phyloP scores from a whole-genome alignment of 2,888 invertebrate species.

The Dynastes maya region DNA sequence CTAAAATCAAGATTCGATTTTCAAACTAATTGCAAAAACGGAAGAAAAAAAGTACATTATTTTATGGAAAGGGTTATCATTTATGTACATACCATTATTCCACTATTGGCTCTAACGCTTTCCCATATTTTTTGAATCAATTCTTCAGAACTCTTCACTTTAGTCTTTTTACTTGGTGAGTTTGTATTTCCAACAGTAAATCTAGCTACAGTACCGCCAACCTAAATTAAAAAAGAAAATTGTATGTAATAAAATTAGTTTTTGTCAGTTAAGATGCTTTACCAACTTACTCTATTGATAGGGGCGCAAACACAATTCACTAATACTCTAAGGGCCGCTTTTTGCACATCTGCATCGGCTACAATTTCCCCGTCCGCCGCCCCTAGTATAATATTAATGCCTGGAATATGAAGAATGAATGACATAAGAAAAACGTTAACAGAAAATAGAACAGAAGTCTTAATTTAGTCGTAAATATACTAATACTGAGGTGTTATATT shows the following conservation, averaged over 20 bases:
- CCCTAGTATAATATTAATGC: constrained; percentile 85
- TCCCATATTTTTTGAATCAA: constrained; percentile 95
- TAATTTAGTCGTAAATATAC: constrained; percentile 32
- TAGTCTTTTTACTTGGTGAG: constrained; percentile 78
- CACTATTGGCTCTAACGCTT: constrained; percentile 93
- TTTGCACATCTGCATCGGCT: constrained; percentile 92
- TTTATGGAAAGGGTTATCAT: constrained; percentile 51
- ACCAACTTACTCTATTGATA: constrained; percentile 66
- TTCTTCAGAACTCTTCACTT: constrained; percentile 83
- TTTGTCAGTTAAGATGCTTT: background rate
- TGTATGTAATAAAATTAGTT: constrained; percentile 32
- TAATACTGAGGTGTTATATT: constrained; percentile 37
- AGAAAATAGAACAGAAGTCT: constrained; percentile 30
- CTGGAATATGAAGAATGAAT: constrained; percentile 54
- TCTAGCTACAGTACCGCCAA: constrained; percentile 72
- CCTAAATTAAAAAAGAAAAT: constrained; percentile 61
- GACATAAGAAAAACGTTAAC: constrained; percentile 18
- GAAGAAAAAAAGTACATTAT: no score
- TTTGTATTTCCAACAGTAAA: constrained; percentile 69
- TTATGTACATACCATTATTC: constrained; percentile 89
- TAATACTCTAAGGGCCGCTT: constrained; percentile 90
- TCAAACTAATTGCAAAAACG: no score
- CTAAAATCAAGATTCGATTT: no score
- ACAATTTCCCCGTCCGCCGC: constrained; percentile 94
- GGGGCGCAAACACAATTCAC: constrained; percentile 97